These are phyloP conservation scores for Tetranychus piercei DNA, from an alignment of 2,888 invertebrate species.

Conservation along the genomic window DNA sequence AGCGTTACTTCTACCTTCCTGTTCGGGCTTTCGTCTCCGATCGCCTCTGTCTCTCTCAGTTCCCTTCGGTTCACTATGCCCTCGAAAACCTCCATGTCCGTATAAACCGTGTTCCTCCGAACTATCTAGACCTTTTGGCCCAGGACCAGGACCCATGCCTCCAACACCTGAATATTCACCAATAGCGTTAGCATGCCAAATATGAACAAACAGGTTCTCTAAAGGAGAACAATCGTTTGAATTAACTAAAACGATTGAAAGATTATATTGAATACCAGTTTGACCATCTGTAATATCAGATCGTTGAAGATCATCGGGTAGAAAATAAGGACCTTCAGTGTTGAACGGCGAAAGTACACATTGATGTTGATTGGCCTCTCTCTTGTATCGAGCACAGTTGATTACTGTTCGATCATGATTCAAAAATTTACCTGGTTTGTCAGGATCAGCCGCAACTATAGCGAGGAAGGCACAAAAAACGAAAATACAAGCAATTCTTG, in stretches of 20 bases:
- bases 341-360: neutral
- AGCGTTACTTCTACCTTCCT: neutral
- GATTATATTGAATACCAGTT: neutral
- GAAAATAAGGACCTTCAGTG: neutral
- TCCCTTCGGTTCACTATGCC: neutral
- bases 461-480: no score
- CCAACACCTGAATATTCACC: conserved; percentile 2
- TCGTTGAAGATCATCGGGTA: conserved; percentile 1
- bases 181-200: neutral
- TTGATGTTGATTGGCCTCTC: conserved; percentile 6
- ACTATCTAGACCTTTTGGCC: neutral
- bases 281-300: conserved; percentile 9
- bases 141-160: neutral
- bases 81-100: neutral
- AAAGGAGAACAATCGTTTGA: neutral
- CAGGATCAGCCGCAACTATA: neutral
- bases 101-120: neutral
- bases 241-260: neutral
- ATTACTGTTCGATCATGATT: conserved; percentile 5
- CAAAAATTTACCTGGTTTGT: neutral
- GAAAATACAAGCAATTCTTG: no score
- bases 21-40: no score
- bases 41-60: neutral
- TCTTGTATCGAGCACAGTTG: conserved; percentile 1
- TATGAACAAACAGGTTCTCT: neutral